Percentiles rank a stretch among this genome's conserved stretches.
Evolutionary conservation across 2,113 vertebrate species (phyloP).

Genomic region (Gasterosteus aculeatus): DNA sequence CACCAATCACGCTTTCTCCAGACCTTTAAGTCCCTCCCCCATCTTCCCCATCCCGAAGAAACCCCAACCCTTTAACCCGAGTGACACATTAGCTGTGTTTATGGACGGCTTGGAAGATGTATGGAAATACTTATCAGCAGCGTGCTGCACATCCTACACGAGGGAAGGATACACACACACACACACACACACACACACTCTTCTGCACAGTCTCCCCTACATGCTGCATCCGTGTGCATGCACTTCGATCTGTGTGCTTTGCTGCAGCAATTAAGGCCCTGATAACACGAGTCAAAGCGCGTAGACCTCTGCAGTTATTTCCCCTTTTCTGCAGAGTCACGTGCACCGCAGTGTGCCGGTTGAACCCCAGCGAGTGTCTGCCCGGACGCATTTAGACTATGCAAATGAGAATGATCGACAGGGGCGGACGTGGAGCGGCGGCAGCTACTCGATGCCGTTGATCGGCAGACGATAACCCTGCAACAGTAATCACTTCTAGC

Average conservation of each 20-base stretch:
- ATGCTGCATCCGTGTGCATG: not conserved
- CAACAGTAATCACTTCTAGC: not conserved
- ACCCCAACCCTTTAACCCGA: not conserved
- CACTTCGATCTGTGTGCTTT: not conserved
- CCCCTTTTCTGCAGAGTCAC: not conserved
- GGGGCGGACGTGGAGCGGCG: not conserved
- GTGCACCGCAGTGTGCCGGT: not conserved
- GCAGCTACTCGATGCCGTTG: not conserved
- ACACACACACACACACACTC: not conserved
- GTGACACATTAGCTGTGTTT: slow-evolving; percentile 27
- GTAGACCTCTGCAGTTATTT: not conserved
- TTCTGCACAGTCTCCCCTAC: too few relatives aligned
- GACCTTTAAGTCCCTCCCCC: slow-evolving; percentile 32
- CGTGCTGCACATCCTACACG: slow-evolving; percentile 39
- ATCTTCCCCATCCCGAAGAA: slow-evolving; percentile 38
- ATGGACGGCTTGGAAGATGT: slow-evolving; percentile 22
- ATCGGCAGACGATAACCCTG: not conserved
- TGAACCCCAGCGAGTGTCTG: not conserved
- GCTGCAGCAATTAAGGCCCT: not conserved
- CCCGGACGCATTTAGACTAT: too few relatives aligned
- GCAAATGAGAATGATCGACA: not conserved
- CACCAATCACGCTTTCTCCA: slow-evolving; percentile 44
- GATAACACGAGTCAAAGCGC: not conserved
- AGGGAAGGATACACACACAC: not conserved
- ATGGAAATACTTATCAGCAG: slow-evolving; percentile 42